Evolutionary conservation across 2,888 invertebrate genomes (phyloP).

Genomic region (Drosophila acutilabella): DNA sequence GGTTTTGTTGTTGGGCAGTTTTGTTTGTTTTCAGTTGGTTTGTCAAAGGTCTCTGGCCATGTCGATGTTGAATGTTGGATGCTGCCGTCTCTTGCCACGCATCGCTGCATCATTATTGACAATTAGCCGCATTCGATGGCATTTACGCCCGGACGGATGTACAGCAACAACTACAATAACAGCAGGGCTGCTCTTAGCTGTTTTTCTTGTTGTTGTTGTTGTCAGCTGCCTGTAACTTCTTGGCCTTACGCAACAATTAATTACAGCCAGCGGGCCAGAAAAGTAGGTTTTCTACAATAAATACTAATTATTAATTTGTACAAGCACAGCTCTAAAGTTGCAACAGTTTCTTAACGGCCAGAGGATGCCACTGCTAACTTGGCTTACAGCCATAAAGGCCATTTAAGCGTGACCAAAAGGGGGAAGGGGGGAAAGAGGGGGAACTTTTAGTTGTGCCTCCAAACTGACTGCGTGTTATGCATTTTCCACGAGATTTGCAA

Average conservation of each 20-base stretch:
- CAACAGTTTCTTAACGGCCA: conserved; percentile 58
- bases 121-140: conserved; percentile 79
- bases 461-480: background rate
- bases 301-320: conserved; percentile 75
- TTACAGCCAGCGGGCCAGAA: conserved; percentile 72
- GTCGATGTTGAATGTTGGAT: conserved; percentile 63
- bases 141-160: conserved; percentile 72
- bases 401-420: conserved; percentile 64
- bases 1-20: conserved; percentile 64
- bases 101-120: conserved; percentile 81
- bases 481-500: conserved; percentile 1
- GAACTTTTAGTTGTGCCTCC: background rate
- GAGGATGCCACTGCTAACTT: conserved; percentile 50
- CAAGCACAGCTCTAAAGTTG: conserved; percentile 50
- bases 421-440: too few species aligned
- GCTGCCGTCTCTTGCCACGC: conserved; percentile 73
- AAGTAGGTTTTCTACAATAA: conserved; percentile 73
- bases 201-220: conserved; percentile 28
- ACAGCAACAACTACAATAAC: conserved; percentile 46
- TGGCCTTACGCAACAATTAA: conserved; percentile 78
- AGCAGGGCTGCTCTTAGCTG: conserved; percentile 4
- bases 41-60: conserved; percentile 75
- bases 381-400: conserved; percentile 46
- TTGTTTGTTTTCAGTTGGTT: conserved; percentile 76
- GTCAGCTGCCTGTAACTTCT: conserved; percentile 65